Conservation (phyloP, 2,797 vertebrate species). For the Merluccius polli region DNA sequence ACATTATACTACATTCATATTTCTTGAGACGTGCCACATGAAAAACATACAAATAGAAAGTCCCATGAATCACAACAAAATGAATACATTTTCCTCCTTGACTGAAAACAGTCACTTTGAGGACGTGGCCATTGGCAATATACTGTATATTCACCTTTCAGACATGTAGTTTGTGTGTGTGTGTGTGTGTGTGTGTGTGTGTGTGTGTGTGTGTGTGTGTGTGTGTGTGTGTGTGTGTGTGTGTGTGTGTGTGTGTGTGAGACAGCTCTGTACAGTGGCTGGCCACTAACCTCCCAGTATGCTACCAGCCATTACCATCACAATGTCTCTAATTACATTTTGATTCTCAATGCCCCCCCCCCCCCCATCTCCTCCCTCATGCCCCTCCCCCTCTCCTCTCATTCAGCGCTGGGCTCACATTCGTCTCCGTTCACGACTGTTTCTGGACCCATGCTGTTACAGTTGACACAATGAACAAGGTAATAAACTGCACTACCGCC, state of each 20-base stretch:
- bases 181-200: no score
- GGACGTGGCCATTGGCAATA: neutral
- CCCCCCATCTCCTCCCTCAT: neutral
- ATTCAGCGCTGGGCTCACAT: slow-evolving; percentile 84
- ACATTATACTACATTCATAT: no score
- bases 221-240: no score
- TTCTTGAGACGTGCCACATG: neutral
- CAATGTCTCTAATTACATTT: neutral
- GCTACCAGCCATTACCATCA: no score
- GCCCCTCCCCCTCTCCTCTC: neutral
- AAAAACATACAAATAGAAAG: neutral
- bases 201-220: no score
- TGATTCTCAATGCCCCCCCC: neutral
- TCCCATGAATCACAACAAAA: neutral
- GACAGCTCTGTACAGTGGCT: neutral
- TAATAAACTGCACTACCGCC: slow-evolving; percentile 51
- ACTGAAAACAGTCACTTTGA: no score
- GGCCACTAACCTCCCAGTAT: neutral
- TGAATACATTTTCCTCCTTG: neutral
- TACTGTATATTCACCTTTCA: neutral
- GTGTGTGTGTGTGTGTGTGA: neutral
- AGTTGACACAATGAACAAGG: slow-evolving; percentile 91
- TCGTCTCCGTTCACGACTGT: slow-evolving; percentile 96
- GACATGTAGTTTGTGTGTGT: no score
- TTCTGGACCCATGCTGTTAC: slow-evolving; percentile 94